Evolutionary conservation across 2,113 vertebrate species (phyloP), one percentile per base, ranked within the genome.

Genomic region (Dolichallabes microphthalmus): DNA sequence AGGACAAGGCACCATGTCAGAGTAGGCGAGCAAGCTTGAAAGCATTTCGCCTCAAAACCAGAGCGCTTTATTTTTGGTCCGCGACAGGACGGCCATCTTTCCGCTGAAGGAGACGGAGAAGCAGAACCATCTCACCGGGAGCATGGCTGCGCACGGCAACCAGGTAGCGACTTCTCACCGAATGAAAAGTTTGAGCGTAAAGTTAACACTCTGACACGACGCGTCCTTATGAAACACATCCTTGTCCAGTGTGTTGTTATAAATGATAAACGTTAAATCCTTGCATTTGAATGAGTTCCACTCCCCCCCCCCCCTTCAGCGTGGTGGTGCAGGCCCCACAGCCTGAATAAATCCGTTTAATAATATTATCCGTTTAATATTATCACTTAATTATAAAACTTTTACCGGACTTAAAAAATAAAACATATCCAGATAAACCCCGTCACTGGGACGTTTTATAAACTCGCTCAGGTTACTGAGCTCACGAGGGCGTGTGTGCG

Each of bases 81-180:
- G 76, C 25, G 35, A 81, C 79, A 27, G 60, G 76, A 27, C 50
- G 50, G 52, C 50, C 50, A 82, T 73, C 64, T 55, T 78, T 57
- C 17, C 25, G 27, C 60, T 53, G 80, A 52, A 30, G 45, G 61
- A 50, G 63, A 53, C n/a, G 64, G 57, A 68, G 50, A 14, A 27
- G 9, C 50, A 19, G 27, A 78, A 22, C 1, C 76, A 92, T 90
- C 92, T 93, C 89, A 94, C 93, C 90, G 93, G 93, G 94, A 95
- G 95, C 94, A 95, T 95, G 95, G 94, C 94, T 93, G 93, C 94
- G 88, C 90, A 92, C 91, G 93, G 94, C 90, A 95, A 93, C 91
- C 94, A 95, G 94, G 95, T 95, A 95, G 89, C 91, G 90, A 75
- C 19, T n/a, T n/a, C 45, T 8, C 45, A 45, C 45, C 45, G 45